A percentile compares a stretch with the other conserved stretches of the same genome.
Evolutionary conservation across 2,113 vertebrate species (phyloP).

Genomic region (Boleophthalmus pectinirostris): DNA sequence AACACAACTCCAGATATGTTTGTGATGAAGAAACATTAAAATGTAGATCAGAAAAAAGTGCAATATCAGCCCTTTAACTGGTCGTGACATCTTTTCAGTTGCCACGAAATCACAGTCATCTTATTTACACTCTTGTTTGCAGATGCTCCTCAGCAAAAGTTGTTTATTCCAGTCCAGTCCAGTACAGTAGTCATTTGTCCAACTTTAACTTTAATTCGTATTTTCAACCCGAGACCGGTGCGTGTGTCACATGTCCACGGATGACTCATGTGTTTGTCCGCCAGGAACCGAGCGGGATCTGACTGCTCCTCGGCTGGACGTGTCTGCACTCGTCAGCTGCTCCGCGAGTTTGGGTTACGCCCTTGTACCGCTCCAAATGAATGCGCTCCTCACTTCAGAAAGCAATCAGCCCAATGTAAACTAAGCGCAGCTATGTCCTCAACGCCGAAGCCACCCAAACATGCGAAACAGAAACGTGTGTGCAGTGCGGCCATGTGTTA

Average conservation of each 20-base stretch:
- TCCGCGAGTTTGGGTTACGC: slow-evolving; percentile 55
- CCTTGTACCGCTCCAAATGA: slow-evolving; percentile 43
- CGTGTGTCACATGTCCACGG: slow-evolving; percentile 18
- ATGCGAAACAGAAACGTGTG: not conserved
- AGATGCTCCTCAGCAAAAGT: not conserved
- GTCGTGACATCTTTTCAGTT: no score
- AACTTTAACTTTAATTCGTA: slow-evolving; percentile 10
- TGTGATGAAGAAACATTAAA: no score
- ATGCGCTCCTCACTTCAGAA: slow-evolving; percentile 30
- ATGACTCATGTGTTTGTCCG: slow-evolving; percentile 65
- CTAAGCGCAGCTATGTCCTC: slow-evolving; percentile 12
- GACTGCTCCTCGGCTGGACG: slow-evolving; percentile 46
- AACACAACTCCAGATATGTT: no score
- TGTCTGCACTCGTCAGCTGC: slow-evolving; percentile 58
- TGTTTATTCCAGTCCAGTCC: not conserved
- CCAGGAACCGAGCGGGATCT: slow-evolving; percentile 55
- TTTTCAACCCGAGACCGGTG: slow-evolving; percentile 22
- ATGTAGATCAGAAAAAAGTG: no score
- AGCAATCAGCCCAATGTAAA: slow-evolving; percentile 45
- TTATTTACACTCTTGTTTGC: no score
- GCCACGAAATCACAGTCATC: no score
- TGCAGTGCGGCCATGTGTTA: slow-evolving; percentile 18
- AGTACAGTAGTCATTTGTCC: not conserved
- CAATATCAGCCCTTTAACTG: no score
- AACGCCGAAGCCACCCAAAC: slow-evolving; percentile 14